Conservation (phyloP, 2,797 vertebrate species). For the Pelobates cultripes region DNA sequence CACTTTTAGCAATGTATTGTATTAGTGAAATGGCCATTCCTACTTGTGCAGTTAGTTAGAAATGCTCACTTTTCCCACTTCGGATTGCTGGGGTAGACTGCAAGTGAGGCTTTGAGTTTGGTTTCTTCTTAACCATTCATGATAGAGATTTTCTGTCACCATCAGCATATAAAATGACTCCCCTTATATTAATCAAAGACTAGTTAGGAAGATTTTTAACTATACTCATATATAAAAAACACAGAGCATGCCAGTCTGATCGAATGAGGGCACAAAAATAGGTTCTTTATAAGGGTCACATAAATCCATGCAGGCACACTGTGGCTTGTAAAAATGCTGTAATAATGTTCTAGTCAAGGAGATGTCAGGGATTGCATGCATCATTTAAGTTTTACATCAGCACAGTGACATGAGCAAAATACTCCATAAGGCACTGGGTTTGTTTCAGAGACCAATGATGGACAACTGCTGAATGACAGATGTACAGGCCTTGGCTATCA, state of each 20-base stretch:
- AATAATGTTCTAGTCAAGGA: neutral
- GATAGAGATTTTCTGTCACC: too few relatives aligned
- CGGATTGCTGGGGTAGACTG: too few relatives aligned
- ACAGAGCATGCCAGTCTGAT: neutral
- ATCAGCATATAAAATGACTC: too few relatives aligned
- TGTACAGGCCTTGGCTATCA: neutral
- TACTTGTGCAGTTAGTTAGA: too few relatives aligned
- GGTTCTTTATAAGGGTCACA: neutral
- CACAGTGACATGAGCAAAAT: neutral
- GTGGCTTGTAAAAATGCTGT: neutral
- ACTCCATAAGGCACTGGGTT: constrained; percentile 37
- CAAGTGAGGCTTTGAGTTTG: too few relatives aligned
- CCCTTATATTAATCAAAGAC: too few relatives aligned
- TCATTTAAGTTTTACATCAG: neutral
- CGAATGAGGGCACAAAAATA: neutral
- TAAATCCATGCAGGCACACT: constrained; percentile 19
- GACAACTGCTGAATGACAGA: neutral
- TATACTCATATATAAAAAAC: too few relatives aligned
- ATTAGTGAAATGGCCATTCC: too few relatives aligned
- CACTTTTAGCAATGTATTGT: too few relatives aligned
- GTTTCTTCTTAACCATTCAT: too few relatives aligned
- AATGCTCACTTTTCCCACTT: too few relatives aligned
- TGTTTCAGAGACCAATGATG: neutral
- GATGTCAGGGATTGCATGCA: neutral
- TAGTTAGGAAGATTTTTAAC: too few relatives aligned